A percentile compares a stretch with the other conserved stretches of the same genome.
phyloP scores from a whole-genome alignment of 2,888 invertebrate genomes.

The Ischnus inquisitorius region DNA sequence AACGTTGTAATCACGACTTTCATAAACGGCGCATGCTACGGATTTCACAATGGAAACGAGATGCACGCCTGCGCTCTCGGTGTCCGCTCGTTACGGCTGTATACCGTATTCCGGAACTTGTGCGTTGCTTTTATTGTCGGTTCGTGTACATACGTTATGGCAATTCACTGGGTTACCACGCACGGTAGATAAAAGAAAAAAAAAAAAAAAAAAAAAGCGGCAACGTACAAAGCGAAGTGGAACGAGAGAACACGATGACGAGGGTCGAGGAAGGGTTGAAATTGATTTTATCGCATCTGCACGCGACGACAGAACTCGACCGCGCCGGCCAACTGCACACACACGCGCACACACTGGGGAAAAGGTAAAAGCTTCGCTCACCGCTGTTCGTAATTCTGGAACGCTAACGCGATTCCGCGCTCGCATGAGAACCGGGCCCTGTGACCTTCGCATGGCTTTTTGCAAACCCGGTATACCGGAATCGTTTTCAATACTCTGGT shows the following conservation, averaged over 20 bases:
- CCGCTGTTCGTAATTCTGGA: neutral
- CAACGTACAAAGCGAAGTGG: neutral
- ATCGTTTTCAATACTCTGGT: neutral
- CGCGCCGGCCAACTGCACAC: neutral
- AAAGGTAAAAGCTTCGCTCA: neutral
- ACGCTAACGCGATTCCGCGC: neutral
- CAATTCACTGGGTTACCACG: neutral
- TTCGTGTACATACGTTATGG: neutral
- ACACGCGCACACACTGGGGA: neutral
- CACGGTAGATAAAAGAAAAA: neutral
- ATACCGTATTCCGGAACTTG: neutral
- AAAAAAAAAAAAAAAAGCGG: neutral
- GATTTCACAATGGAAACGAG: neutral
- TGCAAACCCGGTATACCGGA: neutral
- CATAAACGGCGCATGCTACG: neutral
- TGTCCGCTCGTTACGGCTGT: neutral
- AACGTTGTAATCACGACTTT: conserved; percentile 42
- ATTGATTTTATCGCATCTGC: conserved; percentile 65
- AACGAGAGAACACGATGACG: conserved; percentile 14
- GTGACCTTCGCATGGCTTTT: neutral
- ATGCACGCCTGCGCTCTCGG: neutral
- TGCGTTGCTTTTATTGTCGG: conserved; percentile 1
- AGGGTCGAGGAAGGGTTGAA: conserved; percentile 25
- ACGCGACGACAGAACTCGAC: conserved; percentile 47
- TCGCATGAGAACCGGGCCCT: neutral